Evolutionary conservation across 1,140 invertebrate genomes (phyloP).

Genomic region (Sesamia nonagrioides): DNA sequence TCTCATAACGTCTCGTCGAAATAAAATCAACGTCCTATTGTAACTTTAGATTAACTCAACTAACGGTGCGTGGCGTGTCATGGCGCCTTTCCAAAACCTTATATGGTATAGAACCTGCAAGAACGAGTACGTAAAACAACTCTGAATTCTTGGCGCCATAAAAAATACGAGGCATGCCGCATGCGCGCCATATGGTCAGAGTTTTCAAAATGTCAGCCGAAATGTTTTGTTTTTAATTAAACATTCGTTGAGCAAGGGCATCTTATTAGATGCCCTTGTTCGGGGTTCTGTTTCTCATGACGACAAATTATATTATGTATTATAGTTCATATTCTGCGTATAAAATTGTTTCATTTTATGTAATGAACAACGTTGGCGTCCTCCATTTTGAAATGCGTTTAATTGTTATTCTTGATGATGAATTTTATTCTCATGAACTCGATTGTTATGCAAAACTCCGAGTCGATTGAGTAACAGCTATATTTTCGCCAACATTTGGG

Average conservation of each 20-base stretch:
- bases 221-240: conserved; percentile 44
- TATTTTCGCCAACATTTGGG: conserved; percentile 39
- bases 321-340: neutral
- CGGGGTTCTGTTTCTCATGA: conserved; percentile 8
- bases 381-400: conserved; percentile 45
- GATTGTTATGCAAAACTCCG: conserved; percentile 47
- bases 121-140: conserved; percentile 57
- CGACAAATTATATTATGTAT: too few species aligned
- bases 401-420: conserved; percentile 39
- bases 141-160: conserved; percentile 52
- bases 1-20: conserved; percentile 37
- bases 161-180: conserved; percentile 62
- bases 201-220: conserved; percentile 57
- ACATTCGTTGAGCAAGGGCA: too few species aligned
- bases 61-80: conserved; percentile 63
- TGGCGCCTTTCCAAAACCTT: conserved; percentile 70
- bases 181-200: conserved; percentile 69
- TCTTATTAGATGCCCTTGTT: too few species aligned
- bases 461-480: conserved; percentile 43
- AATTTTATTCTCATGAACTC: conserved; percentile 29
- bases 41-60: conserved; percentile 56
- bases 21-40: conserved; percentile 64
- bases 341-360: conserved; percentile 11
- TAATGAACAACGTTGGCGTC: conserved; percentile 5
- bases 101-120: conserved; percentile 60